Base-by-base conservation (phyloP, 1,140 invertebrate species). In the Orius laevigatus region DNA sequence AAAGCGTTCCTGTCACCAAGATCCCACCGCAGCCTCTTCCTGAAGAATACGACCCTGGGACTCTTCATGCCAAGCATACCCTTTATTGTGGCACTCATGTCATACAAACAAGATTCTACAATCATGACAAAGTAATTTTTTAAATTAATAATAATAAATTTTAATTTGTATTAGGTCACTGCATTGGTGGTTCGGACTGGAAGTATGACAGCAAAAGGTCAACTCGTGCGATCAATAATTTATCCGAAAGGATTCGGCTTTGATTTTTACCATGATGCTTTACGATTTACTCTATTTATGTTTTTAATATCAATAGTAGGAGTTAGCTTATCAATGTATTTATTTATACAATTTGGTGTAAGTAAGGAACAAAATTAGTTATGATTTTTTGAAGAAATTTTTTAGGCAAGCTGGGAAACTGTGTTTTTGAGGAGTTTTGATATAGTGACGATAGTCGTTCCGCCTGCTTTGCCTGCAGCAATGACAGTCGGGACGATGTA, bases 11-110 rank as follows among this genome's bases (percentile, higher is more conserved):
- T n/a, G 78, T 85, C 2, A 79, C 80, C 48, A 86, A 87, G 66
- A 79, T 78, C 2, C 75, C 81, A 5, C 74, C 76, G 12, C 77
- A 75, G 58, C 54, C 66, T 6, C 62, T 63, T 10, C 59, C 67
- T 35, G 68, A 76, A 56, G 53, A 65, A 9, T 79, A 75, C 59
- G 70, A 71, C 16, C 68, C 69, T 0, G 70, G 72, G 40, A 71
- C 72, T 15, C 1, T 50, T n/a, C 84, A 90, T 61, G 75, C 78
- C 48, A 67, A 80, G 48, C 78, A 90, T 60, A 82, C 81, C 2
- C 62, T 92, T 1, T 98, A 86, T 60, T 90, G 85, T 64, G 94
- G 94, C 0, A 98, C 94, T 0, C 75, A 80, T 58, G 77, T 98
- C 10, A 84, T 97, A 53, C 94, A 98, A 66, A 95, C 91, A 0